Conservation (phyloP, 2,888 invertebrate species). For the Drosophila merina region DNA sequence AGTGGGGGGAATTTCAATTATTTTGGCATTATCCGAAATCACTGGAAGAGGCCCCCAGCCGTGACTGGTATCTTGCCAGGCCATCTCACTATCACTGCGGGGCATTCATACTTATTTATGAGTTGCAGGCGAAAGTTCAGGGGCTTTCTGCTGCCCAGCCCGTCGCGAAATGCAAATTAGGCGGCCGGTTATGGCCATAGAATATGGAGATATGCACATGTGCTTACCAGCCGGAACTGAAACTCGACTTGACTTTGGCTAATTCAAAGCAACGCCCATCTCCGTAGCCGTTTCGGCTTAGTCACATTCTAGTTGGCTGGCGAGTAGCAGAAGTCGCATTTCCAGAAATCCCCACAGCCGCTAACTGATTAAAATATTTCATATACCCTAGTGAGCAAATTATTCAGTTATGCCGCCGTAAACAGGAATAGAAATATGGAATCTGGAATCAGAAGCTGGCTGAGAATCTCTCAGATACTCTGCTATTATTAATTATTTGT, state of each 20-base stretch:
- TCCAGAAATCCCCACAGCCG: slow-evolving; percentile 33
- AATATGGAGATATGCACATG: slow-evolving; percentile 56
- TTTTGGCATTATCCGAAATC: slow-evolving; percentile 32
- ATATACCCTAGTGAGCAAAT: slow-evolving; percentile 16
- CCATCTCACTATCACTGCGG: slow-evolving; percentile 14
- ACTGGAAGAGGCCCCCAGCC: slow-evolving; percentile 18
- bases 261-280: slow-evolving; percentile 36
- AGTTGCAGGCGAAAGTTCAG: slow-evolving; percentile 34
- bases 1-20: slow-evolving; percentile 30
- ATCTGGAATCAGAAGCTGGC: slow-evolving; percentile 26
- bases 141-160: slow-evolving; percentile 23
- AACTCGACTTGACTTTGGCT: slow-evolving; percentile 22
- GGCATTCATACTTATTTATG: slow-evolving; percentile 18
- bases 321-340: slow-evolving; percentile 30
- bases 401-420: slow-evolving; percentile 43
- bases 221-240: slow-evolving; percentile 65
- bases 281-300: slow-evolving; percentile 15
- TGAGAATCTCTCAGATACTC: slow-evolving; percentile 5
- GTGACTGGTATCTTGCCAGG: slow-evolving; percentile 19
- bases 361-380: slow-evolving; percentile 27
- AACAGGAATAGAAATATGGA: slow-evolving; percentile 29
- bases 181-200: slow-evolving; percentile 20
- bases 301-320: slow-evolving; percentile 32
- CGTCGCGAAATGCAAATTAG: slow-evolving; percentile 45
- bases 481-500: slow-evolving; percentile 34